phyloP scores from a whole-genome alignment of 2,888 invertebrate genomes.

The Lasiommata megera region DNA sequence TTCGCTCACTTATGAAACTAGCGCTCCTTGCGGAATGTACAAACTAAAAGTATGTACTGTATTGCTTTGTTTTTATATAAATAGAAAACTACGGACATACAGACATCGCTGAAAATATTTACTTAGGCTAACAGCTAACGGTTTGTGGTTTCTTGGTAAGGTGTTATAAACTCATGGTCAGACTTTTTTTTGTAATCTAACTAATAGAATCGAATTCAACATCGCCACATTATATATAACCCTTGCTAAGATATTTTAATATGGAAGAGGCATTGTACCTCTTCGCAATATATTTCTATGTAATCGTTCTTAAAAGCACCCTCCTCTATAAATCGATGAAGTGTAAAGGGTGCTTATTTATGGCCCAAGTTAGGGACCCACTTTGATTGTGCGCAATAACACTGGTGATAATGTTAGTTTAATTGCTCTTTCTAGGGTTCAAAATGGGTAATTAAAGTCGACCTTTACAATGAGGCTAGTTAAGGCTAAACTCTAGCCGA shows the following conservation, averaged over 20 bases:
- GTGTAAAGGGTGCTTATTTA: conserved; percentile 72
- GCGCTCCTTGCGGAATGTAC: too few species aligned
- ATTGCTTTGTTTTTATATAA: too few species aligned
- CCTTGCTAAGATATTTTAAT: background rate
- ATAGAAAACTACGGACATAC: too few species aligned
- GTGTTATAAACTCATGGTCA: too few species aligned
- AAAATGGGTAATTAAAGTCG: conserved; percentile 20
- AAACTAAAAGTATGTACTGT: too few species aligned
- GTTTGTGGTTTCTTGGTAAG: too few species aligned
- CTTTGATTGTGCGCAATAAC: conserved; percentile 51
- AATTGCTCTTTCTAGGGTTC: conserved; percentile 47
- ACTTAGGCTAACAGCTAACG: too few species aligned
- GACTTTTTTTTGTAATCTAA: too few species aligned
- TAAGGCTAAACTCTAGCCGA: background rate
- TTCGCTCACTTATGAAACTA: too few species aligned
- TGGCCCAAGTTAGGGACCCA: conserved; percentile 56
- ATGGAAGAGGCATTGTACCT: background rate
- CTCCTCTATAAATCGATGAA: conserved; percentile 69
- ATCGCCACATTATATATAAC: background rate
- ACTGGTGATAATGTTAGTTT: conserved; percentile 56
- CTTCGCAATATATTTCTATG: conserved; percentile 28
- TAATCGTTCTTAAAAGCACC: conserved; percentile 63
- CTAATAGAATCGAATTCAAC: too few species aligned
- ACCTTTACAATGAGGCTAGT: conserved; percentile 5
- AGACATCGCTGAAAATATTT: too few species aligned